Percentiles rank a stretch among this genome's conserved stretches.
Conservation (phyloP, 2,113 vertebrate genomes). For the Tetrao urogallus region DNA sequence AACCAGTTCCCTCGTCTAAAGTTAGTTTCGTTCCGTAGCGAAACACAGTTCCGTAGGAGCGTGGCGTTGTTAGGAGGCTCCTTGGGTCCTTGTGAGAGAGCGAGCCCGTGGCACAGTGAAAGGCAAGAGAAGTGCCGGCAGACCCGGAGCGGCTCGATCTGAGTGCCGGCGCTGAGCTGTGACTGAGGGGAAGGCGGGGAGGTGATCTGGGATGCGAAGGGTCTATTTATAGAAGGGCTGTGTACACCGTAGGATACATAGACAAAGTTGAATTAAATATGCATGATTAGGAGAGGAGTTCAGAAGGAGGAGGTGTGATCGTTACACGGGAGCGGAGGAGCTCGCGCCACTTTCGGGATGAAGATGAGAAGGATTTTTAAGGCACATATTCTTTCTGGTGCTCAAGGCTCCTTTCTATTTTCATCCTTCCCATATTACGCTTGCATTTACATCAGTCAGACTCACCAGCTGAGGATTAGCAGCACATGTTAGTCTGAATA, state of each 20-base stretch:
- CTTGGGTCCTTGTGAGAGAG: background rate
- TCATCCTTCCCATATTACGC: slow-evolving; percentile 27
- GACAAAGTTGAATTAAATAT: slow-evolving; percentile 68
- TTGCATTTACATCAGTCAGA: slow-evolving; percentile 55
- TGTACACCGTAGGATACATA: slow-evolving; percentile 66
- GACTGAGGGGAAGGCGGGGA: slow-evolving; percentile 3
- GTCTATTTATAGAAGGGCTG: slow-evolving; percentile 58
- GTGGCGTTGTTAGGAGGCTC: background rate
- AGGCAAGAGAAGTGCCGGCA: slow-evolving; percentile 43
- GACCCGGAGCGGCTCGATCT: slow-evolving; percentile 28
- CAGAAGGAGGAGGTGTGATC: slow-evolving; percentile 22
- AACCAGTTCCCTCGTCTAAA: slow-evolving; percentile 56
- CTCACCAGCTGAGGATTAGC: slow-evolving; percentile 51
- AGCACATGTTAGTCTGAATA: slow-evolving; percentile 45
- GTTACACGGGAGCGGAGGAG: background rate
- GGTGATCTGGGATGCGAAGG: slow-evolving; percentile 45
- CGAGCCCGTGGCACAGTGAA: slow-evolving; percentile 33
- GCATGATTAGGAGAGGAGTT: slow-evolving; percentile 51
- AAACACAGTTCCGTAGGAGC: slow-evolving; percentile 12
- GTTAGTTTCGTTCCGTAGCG: slow-evolving; percentile 64
- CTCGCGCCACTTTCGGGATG: slow-evolving; percentile 11
- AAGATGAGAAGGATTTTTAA: slow-evolving; percentile 53
- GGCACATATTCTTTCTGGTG: background rate
- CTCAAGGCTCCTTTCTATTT: slow-evolving; percentile 58
- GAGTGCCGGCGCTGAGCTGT: slow-evolving; percentile 6